phyloP scores from a whole-genome alignment of 2,888 invertebrate genomes.

The Torymus tubicola region DNA sequence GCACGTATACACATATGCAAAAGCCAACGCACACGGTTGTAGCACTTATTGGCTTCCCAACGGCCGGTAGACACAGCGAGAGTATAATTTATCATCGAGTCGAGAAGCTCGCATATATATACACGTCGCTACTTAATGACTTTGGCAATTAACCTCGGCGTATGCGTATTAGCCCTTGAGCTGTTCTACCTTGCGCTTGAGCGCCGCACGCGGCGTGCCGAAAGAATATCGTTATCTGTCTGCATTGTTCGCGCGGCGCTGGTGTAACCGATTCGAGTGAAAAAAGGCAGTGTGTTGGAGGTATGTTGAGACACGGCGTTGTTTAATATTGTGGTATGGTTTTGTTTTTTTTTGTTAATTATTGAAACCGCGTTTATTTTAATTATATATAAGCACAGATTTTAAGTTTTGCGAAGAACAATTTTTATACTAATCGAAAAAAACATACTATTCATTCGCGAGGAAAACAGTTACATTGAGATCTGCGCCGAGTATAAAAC shows the following conservation, averaged over 20 bases:
- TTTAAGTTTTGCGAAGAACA: no score
- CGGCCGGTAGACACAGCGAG: not conserved
- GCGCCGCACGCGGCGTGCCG: not conserved
- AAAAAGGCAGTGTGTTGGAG: no score
- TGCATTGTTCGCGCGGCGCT: not conserved
- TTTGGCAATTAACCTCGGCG: slow-evolving; percentile 48
- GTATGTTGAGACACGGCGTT: no score
- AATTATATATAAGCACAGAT: no score
- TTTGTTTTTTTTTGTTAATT: no score
- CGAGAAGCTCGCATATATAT: not conserved
- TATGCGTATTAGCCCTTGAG: slow-evolving; percentile 18
- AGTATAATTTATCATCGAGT: slow-evolving; percentile 26
- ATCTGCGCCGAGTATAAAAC: not conserved
- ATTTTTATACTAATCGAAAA: no score
- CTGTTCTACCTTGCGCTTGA: not conserved
- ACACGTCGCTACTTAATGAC: slow-evolving; percentile 38
- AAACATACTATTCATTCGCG: no score
- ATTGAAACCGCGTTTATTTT: no score
- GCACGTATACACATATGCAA: no score
- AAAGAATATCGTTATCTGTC: not conserved
- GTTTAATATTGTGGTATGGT: no score
- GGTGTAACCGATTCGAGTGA: no score
- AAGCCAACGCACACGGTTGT: no score
- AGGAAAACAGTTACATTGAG: not conserved
- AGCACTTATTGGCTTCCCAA: not conserved